phyloP scores from a whole-genome alignment of 2,888 invertebrate genomes.

The Phortica magna region DNA sequence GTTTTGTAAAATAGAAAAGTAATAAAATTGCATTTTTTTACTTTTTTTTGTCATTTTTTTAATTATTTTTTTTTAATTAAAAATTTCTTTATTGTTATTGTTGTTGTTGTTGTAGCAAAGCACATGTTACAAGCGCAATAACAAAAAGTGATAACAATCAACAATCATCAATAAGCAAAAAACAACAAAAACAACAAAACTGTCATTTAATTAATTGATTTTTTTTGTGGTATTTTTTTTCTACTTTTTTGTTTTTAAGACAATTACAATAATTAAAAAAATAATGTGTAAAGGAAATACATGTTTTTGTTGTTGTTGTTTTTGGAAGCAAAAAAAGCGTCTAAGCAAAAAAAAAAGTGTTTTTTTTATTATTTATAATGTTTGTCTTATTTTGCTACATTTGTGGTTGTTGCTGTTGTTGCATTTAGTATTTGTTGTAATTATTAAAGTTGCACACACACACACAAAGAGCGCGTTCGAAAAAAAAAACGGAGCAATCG shows the following conservation, averaged over 20 bases:
- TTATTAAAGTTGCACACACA: constrained; percentile 18
- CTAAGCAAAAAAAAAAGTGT: not conserved
- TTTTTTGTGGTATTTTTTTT: not conserved
- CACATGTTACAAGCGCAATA: not conserved
- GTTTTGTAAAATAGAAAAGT: too few relatives aligned
- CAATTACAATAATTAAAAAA: not conserved
- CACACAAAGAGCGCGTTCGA: not conserved
- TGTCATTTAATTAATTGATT: not conserved
- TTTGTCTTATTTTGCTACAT: too few relatives aligned
- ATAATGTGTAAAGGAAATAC: not conserved
- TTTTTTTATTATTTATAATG: not conserved
- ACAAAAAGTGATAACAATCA: too few relatives aligned
- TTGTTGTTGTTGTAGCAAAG: constrained; percentile 9
- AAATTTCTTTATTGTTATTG: not conserved
- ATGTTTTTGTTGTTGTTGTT: constrained; percentile 8
- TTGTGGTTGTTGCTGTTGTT: constrained; percentile 18
- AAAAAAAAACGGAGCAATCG: too few relatives aligned
- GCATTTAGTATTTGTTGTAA: constrained; percentile 6
- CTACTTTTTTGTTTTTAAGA: not conserved
- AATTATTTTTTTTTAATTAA: constrained; percentile 36
- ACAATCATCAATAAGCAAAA: too few relatives aligned
- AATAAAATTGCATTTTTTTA: not conserved
- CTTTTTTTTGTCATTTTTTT: not conserved
- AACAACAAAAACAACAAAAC: too few relatives aligned
- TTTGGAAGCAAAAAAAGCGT: constrained; percentile 9